Percentiles rank a stretch among this genome's conserved stretches.
Evolutionary conservation across 2,888 invertebrate species (phyloP).

Genomic region (Odiellus spinosus): DNA sequence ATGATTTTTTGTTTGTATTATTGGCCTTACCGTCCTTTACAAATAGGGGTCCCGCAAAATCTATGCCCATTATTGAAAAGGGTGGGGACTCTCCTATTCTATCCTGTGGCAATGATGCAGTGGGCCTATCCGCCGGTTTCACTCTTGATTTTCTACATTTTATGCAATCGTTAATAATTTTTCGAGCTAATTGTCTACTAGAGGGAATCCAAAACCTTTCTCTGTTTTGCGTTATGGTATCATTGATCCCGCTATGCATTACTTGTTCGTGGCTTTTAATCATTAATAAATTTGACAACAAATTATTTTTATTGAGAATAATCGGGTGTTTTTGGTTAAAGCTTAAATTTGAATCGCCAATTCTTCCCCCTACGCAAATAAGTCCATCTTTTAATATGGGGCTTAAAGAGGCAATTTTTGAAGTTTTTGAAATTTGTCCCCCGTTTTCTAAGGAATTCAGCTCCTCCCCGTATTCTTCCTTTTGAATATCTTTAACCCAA

Average conservation of each 20-base stretch:
- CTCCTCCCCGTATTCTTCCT: too few species aligned
- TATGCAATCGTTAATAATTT: too few species aligned
- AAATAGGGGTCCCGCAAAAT: constrained; percentile 14
- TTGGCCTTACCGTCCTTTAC: too few species aligned
- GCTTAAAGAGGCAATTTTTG: too few species aligned
- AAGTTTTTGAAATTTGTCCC: too few species aligned
- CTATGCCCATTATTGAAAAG: too few species aligned
- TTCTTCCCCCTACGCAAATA: constrained; percentile 1
- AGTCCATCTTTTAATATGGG: too few species aligned
- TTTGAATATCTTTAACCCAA: too few species aligned
- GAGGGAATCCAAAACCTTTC: neutral
- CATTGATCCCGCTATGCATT: constrained; percentile 1
- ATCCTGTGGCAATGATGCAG: neutral
- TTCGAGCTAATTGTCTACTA: too few species aligned
- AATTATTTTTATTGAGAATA: neutral
- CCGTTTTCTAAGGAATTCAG: too few species aligned
- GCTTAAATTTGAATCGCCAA: neutral
- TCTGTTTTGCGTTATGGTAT: neutral
- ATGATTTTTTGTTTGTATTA: neutral
- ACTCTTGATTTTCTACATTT: neutral
- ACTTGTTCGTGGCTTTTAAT: neutral
- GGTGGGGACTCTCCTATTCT: too few species aligned
- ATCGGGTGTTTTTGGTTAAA: neutral
- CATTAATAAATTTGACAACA: neutral
- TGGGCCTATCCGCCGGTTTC: neutral